These are phyloP conservation scores for Chloroceryle inda DNA, from an alignment of 2,797 vertebrate species.

Conservation along the genomic window DNA sequence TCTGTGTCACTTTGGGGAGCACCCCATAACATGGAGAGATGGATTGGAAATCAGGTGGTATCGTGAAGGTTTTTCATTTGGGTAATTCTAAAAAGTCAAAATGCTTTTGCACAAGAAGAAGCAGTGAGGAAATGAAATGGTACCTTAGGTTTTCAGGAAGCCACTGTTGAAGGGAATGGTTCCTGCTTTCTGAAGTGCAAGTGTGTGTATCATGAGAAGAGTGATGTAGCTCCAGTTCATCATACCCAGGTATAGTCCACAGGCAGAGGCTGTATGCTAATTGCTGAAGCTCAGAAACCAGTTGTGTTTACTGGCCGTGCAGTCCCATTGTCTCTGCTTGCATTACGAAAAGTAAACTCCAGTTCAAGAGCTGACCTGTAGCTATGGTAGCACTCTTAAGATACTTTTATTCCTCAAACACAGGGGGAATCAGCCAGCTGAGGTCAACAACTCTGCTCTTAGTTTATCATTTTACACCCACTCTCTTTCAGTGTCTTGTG, in stretches of 20 bases:
- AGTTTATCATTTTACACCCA: constrained; percentile 13
- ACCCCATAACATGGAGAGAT: not conserved
- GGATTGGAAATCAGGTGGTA: not conserved
- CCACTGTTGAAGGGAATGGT: not conserved
- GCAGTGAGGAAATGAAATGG: not conserved
- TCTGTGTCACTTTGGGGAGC: not conserved
- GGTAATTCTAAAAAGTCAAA: not conserved
- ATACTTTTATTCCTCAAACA: not conserved
- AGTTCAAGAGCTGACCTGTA: not conserved
- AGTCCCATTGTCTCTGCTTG: not conserved
- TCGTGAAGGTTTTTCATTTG: not conserved
- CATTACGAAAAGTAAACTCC: not conserved
- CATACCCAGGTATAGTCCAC: not conserved
- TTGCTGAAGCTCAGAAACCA: not conserved
- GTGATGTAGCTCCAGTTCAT: not conserved
- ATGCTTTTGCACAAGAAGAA: not conserved
- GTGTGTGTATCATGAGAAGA: not conserved
- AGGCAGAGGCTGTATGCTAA: not conserved
- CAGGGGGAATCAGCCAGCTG: not conserved
- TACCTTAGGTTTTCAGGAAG: not conserved
- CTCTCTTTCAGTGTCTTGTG: constrained; percentile 40
- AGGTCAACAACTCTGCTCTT: not conserved
- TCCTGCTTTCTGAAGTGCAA: not conserved
- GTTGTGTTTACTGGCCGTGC: not conserved
- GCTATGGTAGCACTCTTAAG: not conserved